These are phyloP conservation scores for Agrenia bidenticulata DNA, from an alignment of 2,888 invertebrate species.

Conservation along the genomic window DNA sequence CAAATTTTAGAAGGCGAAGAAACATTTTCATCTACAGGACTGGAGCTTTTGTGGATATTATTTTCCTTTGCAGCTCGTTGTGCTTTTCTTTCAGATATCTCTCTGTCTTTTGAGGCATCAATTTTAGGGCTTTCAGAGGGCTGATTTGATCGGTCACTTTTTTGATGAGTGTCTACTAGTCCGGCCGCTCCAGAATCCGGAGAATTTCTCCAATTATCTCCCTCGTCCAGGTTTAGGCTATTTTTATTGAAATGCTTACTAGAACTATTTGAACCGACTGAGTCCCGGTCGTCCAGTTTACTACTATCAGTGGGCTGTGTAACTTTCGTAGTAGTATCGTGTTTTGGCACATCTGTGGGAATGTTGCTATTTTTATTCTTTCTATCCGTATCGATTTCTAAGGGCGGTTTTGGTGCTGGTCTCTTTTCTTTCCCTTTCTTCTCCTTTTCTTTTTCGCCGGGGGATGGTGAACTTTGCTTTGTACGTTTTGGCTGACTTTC, in stretches of 20 bases:
- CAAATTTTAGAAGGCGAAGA: not conserved
- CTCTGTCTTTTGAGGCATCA: no score
- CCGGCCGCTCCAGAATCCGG: no score
- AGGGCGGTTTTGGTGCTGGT: conserved; percentile 52
- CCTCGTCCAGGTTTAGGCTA: no score
- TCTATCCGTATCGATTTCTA: conserved; percentile 38
- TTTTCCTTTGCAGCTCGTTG: not conserved
- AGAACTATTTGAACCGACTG: no score
- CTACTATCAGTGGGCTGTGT: no score
- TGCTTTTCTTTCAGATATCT: no score
- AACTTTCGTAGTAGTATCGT: not conserved
- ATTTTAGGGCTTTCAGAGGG: no score
- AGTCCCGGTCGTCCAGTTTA: no score
- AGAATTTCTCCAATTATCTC: no score
- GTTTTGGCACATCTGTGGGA: conserved; percentile 44
- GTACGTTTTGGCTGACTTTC: conserved; percentile 50
- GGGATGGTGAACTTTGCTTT: conserved; percentile 47
- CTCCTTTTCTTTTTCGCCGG: conserved; percentile 40
- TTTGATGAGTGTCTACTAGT: no score
- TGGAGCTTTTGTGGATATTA: not conserved
- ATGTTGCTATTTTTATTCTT: conserved; percentile 36
- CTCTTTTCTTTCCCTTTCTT: conserved; percentile 49
- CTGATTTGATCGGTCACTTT: no score
- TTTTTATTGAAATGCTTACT: no score
- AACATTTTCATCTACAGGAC: not conserved